A percentile compares a stretch with the other conserved stretches of the same genome.
phyloP scores from a whole-genome alignment of 2,888 invertebrate genomes.

The Smittia sp. region DNA sequence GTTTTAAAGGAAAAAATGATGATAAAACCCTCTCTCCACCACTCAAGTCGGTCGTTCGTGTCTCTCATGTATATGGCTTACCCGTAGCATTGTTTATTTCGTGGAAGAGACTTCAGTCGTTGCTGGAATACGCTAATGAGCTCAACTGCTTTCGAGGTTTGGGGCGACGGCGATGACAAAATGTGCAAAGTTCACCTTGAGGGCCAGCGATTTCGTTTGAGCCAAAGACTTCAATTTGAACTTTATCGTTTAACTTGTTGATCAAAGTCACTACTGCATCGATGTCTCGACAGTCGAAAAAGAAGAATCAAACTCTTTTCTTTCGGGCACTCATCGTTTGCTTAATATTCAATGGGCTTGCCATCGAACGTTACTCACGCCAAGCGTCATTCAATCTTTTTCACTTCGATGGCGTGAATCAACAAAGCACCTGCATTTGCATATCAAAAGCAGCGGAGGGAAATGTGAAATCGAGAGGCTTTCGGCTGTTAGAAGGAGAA shows the following conservation, averaged over 20 bases:
- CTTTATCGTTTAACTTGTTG: too few relatives aligned
- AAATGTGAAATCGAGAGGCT: conserved; percentile 21
- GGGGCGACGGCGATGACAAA: too few relatives aligned
- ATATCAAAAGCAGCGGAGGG: conserved; percentile 3
- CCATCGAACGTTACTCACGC: conserved; percentile 1
- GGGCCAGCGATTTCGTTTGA: too few relatives aligned
- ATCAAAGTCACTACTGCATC: too few relatives aligned
- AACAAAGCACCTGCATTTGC: conserved; percentile 23
- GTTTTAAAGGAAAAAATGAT: conserved; percentile 23
- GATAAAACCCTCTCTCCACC: neutral
- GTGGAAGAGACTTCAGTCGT: conserved; percentile 20
- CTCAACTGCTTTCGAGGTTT: neutral
- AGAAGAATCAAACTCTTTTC: too few relatives aligned
- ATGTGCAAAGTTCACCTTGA: too few relatives aligned
- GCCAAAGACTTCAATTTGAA: too few relatives aligned
- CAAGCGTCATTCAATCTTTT: neutral
- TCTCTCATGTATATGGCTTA: conserved; percentile 7
- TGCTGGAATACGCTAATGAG: conserved; percentile 39
- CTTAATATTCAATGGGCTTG: conserved; percentile 4
- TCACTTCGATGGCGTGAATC: neutral
- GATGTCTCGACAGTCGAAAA: too few relatives aligned
- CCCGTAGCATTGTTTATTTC: conserved; percentile 26
- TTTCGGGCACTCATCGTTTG: neutral
- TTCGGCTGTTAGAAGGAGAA: neutral
- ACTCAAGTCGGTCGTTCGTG: neutral